A percentile compares a stretch with the other conserved stretches of the same genome.
These are phyloP conservation scores for Erebia epiphron DNA, from an alignment of 2,888 invertebrate species.

Conservation along the genomic window DNA sequence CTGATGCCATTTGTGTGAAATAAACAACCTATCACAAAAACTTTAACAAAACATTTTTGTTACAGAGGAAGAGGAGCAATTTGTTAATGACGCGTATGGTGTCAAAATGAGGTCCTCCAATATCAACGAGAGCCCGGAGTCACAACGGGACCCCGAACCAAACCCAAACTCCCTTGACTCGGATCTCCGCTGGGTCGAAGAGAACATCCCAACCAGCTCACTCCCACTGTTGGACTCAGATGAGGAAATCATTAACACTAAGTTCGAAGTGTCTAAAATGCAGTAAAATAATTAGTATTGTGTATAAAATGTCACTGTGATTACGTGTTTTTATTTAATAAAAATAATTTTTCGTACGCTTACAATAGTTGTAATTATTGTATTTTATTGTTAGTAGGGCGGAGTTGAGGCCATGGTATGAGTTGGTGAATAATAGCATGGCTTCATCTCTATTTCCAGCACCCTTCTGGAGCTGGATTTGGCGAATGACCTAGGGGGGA, in stretches of 20 bases:
- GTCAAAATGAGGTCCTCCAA: slow-evolving; percentile 87
- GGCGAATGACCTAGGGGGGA: no score
- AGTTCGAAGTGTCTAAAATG: slow-evolving; percentile 95
- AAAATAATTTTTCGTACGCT: slow-evolving; percentile 31
- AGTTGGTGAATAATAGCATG: no score
- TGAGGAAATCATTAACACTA: slow-evolving; percentile 92
- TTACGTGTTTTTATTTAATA: slow-evolving; percentile 44
- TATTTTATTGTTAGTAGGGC: background rate
- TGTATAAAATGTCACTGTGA: slow-evolving; percentile 46
- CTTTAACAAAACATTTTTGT: background rate
- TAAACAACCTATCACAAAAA: background rate
- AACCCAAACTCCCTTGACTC: slow-evolving; percentile 65
- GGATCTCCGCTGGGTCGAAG: slow-evolving; percentile 93
- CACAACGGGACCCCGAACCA: slow-evolving; percentile 39
- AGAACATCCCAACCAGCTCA: slow-evolving; percentile 93
- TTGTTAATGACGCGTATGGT: slow-evolving; percentile 93
- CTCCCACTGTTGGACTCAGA: slow-evolving; percentile 87
- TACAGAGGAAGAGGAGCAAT: slow-evolving; percentile 86
- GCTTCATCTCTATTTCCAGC: no score
- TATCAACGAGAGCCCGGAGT: slow-evolving; percentile 54
- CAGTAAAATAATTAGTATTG: slow-evolving; percentile 77
- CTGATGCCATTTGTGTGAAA: no score
- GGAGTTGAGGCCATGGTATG: no score
- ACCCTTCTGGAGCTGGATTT: no score
- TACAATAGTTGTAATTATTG: slow-evolving; percentile 16